A percentile compares a stretch with the other conserved stretches of the same genome.
These are phyloP conservation scores for Perca fluviatilis DNA, from an alignment of 2,113 vertebrate genomes.

Conservation along the genomic window DNA sequence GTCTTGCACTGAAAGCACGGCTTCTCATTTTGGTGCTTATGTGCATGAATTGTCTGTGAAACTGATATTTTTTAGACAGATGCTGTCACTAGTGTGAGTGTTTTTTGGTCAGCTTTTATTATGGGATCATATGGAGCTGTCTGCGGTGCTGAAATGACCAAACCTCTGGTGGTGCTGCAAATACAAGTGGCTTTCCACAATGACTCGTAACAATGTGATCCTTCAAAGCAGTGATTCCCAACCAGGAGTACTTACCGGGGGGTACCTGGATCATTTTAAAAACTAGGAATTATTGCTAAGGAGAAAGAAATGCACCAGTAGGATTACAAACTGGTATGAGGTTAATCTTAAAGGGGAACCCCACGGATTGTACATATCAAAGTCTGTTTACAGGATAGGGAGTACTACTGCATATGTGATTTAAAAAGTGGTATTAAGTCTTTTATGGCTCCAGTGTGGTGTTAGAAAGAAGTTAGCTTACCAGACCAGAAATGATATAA, in stretches of 20 bases:
- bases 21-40: neutral
- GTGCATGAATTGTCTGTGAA: neutral
- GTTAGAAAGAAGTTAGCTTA: neutral
- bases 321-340: neutral
- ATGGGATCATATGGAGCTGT: constrained; percentile 39
- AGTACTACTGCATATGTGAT: neutral
- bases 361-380: neutral
- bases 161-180: neutral
- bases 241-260: neutral
- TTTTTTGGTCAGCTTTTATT: constrained; percentile 1
- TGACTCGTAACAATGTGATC: neutral
- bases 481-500: neutral
- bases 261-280: neutral
- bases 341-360: neutral
- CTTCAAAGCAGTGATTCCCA: constrained; percentile 13
- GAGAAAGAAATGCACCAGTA: neutral
- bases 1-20: neutral
- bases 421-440: neutral
- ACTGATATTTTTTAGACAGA: neutral
- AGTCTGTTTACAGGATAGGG: neutral
- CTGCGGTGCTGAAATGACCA: constrained; percentile 59
- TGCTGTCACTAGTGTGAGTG: neutral
- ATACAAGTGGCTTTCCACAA: neutral
- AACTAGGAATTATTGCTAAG: neutral
- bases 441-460: neutral